Evolutionary conservation across 2,113 vertebrate genomes (phyloP).

Genomic region (chimpanzee (Pan troglodytes)): NHGRI_mPanTro3-v2.1_pri NC_072398.2:145033501-145034000

Average conservation of each 20-base stretch:
- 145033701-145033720: constrained; percentile 31
- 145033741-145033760: constrained; percentile 46
- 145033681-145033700: neutral
- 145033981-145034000: neutral
- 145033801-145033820: neutral
- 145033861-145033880: neutral
- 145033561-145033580: constrained; percentile 91
- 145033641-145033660: constrained; percentile 44
- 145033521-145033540: neutral
- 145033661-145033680: neutral
- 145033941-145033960: neutral
- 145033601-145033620: constrained; percentile 99
- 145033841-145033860: neutral
- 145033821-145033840: neutral
- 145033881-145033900: neutral
- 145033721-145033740: neutral
- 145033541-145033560: constrained; percentile 36
- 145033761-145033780: neutral
- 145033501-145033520: neutral
- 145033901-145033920: neutral
- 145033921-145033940: neutral
- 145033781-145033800: neutral
- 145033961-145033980: neutral
- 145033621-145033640: constrained; percentile 97
- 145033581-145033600: constrained; percentile 88